Base-by-base conservation (phyloP, 2,888 invertebrate species). In the Mylabris sibirica region DNA sequence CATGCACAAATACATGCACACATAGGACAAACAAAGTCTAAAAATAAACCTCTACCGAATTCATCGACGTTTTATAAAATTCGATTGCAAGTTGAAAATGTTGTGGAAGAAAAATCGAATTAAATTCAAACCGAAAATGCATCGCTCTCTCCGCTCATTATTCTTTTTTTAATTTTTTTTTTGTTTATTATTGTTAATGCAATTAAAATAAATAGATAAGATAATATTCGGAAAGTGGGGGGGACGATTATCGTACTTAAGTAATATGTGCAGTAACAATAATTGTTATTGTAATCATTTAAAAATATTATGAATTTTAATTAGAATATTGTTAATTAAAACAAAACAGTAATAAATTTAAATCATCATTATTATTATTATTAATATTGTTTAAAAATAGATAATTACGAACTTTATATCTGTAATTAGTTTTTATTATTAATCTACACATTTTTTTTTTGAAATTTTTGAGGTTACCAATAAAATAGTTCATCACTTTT, bases 41-140 rank as follows among this genome's bases (percentile, higher is more conserved):
- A 49, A 49, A 49, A 49, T 49, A 44, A 49, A 20, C 49, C 49
- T 49, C 49, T 3, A 49, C 49, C 49, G 20, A 49, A 49, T 49
- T 49, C 49, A 49, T 49, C 49, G 20, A 20, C 49, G 49, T 49
- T 49, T 20, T 20, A 49, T 49, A 44, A 49, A 49, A 49, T 49
- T 49, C 49, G 49, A 49, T 49, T 49, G 49, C 49, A 49, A 49
- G 20, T 49, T 49, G 49, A 49, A 49, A 49, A 49, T 22, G 49
- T 20, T 49, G 9, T 20, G n/a, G 4, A 49, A 49, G 9, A 20
- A 49, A n/a, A 49, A 9, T 20, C 49, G 9, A 49, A 20, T 49
- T 49, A 17, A n/a, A 17, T 44, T 17, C 44, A 17, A 44, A 6
- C 6, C 44, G 20, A 49, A 49, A 49, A 49, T 44, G 17, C 41